Conservation (phyloP, 2,113 vertebrate species). For the Xiphophorus hellerii region DNA sequence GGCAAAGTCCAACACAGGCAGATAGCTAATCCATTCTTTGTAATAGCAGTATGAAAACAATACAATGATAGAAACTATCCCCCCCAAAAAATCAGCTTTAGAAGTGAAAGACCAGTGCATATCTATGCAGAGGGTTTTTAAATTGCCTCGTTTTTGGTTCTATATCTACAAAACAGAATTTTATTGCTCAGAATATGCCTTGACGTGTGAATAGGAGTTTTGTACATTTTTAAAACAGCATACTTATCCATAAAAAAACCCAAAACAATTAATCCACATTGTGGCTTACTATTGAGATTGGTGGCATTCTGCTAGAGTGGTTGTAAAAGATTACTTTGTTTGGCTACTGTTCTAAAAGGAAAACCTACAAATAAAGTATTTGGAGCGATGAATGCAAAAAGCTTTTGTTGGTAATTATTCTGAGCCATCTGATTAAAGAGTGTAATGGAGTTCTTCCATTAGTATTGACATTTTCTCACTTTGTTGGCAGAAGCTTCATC, state of each 20-base stretch:
- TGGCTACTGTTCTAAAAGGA: neutral
- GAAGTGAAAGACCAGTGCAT: neutral
- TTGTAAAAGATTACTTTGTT: slow-evolving; percentile 5
- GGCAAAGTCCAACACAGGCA: slow-evolving; percentile 5
- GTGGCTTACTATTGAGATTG: neutral
- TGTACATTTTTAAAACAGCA: slow-evolving; percentile 3
- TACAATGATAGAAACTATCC: slow-evolving; percentile 5
- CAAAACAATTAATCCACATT: neutral
- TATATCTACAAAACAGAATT: slow-evolving; percentile 18
- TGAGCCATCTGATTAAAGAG: neutral
- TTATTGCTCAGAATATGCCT: slow-evolving; percentile 32
- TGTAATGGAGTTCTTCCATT: neutral
- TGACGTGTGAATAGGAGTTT: slow-evolving; percentile 26
- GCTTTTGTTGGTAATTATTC: neutral
- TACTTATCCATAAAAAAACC: slow-evolving; percentile 29
- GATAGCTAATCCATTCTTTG: slow-evolving; percentile 17
- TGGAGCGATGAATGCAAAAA: neutral
- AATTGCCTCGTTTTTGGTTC: neutral
- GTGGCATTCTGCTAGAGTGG: neutral
- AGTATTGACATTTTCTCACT: neutral
- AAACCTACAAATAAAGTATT: neutral
- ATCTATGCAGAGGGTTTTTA: neutral
- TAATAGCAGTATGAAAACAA: slow-evolving; percentile 11
- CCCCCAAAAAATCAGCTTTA: slow-evolving; percentile 4
- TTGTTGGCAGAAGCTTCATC: neutral